Conservation (phyloP, 2,797 vertebrate species). For the Spea hammondii region DNA sequence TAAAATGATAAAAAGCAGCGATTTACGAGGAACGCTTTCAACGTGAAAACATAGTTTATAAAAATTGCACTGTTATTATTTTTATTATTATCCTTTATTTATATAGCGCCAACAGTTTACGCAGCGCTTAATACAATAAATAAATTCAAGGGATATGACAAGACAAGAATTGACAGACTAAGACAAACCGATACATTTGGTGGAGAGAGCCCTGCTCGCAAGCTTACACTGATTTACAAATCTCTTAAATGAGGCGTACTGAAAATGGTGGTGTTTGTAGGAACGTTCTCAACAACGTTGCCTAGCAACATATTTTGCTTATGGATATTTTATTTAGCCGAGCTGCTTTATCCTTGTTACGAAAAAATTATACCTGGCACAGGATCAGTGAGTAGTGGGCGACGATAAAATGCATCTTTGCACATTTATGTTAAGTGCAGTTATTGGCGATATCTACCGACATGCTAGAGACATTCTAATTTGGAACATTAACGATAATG, state of each 20-base stretch:
- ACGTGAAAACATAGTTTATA: not conserved
- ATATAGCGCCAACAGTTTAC: too few relatives aligned
- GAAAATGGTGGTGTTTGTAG: not conserved
- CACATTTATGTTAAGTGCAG: not conserved
- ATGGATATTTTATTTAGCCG: slow-evolving; percentile 2
- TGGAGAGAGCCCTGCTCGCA: too few relatives aligned
- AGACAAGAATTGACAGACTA: too few relatives aligned
- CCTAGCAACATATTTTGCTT: slow-evolving; percentile 24
- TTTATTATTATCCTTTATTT: too few relatives aligned
- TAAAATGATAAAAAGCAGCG: too few relatives aligned
- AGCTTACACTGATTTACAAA: too few relatives aligned
- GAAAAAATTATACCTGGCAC: slow-evolving; percentile 6
- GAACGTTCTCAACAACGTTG: not conserved
- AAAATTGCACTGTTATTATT: too few relatives aligned
- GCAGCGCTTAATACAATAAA: too few relatives aligned
- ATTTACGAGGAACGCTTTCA: too few relatives aligned
- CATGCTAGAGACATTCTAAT: not conserved
- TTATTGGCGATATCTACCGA: not conserved
- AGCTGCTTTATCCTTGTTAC: not conserved
- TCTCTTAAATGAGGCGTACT: slow-evolving; percentile 3
- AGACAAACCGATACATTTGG: too few relatives aligned
- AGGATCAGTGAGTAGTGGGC: not conserved
- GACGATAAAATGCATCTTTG: slow-evolving; percentile 4
- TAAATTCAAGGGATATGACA: too few relatives aligned
- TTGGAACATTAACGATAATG: too few relatives aligned